phyloP scores from a whole-genome alignment of 2,113 vertebrate species.

The Anhinga rufa region DNA sequence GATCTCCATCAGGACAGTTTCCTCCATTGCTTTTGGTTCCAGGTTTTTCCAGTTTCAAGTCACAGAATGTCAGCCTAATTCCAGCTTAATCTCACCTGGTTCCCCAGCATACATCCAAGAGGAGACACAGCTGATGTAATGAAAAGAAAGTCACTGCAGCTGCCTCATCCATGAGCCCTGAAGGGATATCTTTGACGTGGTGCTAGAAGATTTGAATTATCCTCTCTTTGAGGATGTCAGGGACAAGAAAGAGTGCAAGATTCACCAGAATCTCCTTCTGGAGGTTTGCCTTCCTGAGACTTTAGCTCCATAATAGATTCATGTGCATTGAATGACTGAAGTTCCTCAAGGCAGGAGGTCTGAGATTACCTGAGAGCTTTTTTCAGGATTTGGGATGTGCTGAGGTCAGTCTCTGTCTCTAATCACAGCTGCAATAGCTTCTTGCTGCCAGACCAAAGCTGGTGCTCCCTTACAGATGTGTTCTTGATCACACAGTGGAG shows the following conservation, averaged over 20 bases:
- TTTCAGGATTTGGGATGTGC: neutral
- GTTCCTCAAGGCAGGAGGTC: neutral
- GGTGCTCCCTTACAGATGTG: neutral
- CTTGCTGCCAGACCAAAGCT: neutral
- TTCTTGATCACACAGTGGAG: neutral
- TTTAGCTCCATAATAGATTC: neutral
- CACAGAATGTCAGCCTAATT: neutral
- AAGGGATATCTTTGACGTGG: neutral
- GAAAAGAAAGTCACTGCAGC: neutral
- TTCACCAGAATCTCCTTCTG: neutral
- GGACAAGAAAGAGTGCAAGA: neutral
- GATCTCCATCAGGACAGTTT: neutral
- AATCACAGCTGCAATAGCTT: neutral
- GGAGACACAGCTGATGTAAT: neutral
- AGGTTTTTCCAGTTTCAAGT: neutral
- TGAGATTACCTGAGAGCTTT: neutral
- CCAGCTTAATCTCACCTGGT: neutral
- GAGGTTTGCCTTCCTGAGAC: neutral
- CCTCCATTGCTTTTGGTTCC: neutral
- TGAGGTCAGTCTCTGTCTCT: neutral
- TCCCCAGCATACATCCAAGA: neutral
- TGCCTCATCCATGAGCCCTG: neutral
- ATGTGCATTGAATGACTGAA: neutral
- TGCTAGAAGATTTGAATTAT: neutral
- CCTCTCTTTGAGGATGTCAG: neutral